Evolutionary conservation across 1,140 invertebrate species (phyloP), one percentile per base, ranked within the genome.

Genomic region (Maniola jurtina): DNA sequence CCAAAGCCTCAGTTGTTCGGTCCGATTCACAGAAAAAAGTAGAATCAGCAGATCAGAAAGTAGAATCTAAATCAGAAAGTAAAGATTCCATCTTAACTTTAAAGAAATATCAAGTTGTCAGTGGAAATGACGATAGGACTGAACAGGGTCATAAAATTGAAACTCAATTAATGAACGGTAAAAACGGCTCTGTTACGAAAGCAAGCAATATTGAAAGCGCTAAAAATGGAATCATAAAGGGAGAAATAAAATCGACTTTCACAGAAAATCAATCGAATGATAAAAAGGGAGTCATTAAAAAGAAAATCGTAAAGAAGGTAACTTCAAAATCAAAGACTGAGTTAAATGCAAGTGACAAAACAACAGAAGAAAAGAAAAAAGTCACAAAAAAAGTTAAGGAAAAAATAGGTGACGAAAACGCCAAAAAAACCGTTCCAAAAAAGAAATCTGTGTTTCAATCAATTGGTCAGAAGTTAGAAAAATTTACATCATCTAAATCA

Each of bases 381-480:
- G 73, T 88, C 62, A 68, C 82, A 72, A 84, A 91, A 76, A 88
- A 91, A 81, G 73, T 81, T 55, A 86, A 92, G 82, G 86, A 91
- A 60, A 90, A 92, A 76, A 81, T 78, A 45, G 77, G 80, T 66
- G 89, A 91, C 11, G 86, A 90, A 63, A 77, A 61, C 50, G 54
- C 72, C 48, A 92, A 92, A 83, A 68, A 70, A 69, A 68, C 71
- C 54, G 86, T 85, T 59, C 84, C 88, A 63, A 91, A 91, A 75
- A 93, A 93, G 81, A 93, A 92, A 75, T 93, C 92, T 56, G 87
- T 93, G 55, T 80, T 93, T 57, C 92, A 93, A 73, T 91, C 93
- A 0, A 92, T 94, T 68, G 94, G 94, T 10, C 94, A 94, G 68
- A 94, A 94, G 80, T 91, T 94, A 77, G 93, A 94, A 78, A 94